Base-by-base conservation (phyloP, 2,888 invertebrate genomes). In the Beris chalybata region DNA sequence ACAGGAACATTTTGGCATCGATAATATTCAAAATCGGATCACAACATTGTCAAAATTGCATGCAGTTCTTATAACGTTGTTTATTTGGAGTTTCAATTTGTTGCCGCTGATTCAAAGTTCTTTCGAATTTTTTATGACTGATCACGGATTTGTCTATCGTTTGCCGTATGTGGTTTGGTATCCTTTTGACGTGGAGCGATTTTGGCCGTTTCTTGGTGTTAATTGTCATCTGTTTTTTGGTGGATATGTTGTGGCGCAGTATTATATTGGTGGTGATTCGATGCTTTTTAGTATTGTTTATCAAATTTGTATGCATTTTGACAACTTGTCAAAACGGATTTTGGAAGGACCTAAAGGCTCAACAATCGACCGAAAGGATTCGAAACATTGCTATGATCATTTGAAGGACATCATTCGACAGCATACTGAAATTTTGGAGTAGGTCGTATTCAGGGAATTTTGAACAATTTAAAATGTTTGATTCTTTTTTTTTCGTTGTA, bases 291-390 rank as follows among this genome's bases (percentile, higher is more conserved):
- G 55, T 13, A 32, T 64, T 4, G 31, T 31, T 22, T 44, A 48
- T 55, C 64, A 64, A 64, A 32, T 64, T 32, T 55, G 53, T 9
- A 64, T 64, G 64, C 64, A 64, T 47, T 64, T 64, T 6, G 53
- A 64, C 15, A 55, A 64, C 30, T 48, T 64, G n/a, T 64, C 64
- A 22, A 61, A 52, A 13, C 52, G 38, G 7, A 32, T 61, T 5
- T 9, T 11, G n/a, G 52, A 61, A 11, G 4, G 38, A 2, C 61
- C 61, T 4, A 50, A 29, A 9, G 52, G 52, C 4, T n/a, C 13
- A 7, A 38, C 7, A 15, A 22, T 15, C 6, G 52, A 52, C 9
- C 2, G 2, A 38, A 32, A 29, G 4, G 38, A 38, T 4, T 12
- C 13, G 3, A 38, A 22, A 15, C 15, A 15, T 6, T 50, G 38